Evolutionary conservation across 2,888 invertebrate species (phyloP).

Genomic region (Ellobium chinense): DNA sequence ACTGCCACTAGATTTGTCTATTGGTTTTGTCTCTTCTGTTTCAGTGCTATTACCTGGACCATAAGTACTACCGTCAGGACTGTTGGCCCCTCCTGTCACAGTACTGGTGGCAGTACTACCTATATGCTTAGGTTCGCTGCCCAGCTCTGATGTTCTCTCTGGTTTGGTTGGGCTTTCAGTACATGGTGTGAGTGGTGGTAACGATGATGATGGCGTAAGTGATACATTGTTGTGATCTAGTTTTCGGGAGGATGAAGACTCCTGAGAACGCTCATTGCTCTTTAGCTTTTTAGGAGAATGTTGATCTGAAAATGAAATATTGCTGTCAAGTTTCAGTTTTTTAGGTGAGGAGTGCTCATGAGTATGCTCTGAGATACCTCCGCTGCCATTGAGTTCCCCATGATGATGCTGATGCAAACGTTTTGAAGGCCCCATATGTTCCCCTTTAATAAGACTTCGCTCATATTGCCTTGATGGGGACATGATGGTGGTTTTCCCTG

Average conservation of each 20-base stretch:
- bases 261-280: conserved; percentile 9
- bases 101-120: not conserved
- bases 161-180: not conserved
- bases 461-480: conserved; percentile 34
- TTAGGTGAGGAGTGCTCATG: conserved; percentile 36
- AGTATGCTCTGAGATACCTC: conserved; percentile 44
- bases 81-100: not conserved
- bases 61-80: not conserved
- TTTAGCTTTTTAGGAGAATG: conserved; percentile 33
- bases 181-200: conserved; percentile 15
- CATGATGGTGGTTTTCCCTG: conserved; percentile 36
- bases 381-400: conserved; percentile 55
- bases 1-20: not conserved
- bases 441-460: conserved; percentile 14
- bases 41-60: too few relatives aligned
- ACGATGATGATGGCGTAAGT: not conserved
- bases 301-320: conserved; percentile 8
- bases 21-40: not conserved
- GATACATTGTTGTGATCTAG: not conserved
- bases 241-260: not conserved
- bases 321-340: conserved; percentile 42
- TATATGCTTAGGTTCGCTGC: conserved; percentile 24
- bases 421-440: conserved; percentile 20
- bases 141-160: conserved; percentile 28
- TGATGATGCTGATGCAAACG: conserved; percentile 33